Conservation (phyloP, 2,888 invertebrate genomes). For the Eumacrocentrus americanus region DNA sequence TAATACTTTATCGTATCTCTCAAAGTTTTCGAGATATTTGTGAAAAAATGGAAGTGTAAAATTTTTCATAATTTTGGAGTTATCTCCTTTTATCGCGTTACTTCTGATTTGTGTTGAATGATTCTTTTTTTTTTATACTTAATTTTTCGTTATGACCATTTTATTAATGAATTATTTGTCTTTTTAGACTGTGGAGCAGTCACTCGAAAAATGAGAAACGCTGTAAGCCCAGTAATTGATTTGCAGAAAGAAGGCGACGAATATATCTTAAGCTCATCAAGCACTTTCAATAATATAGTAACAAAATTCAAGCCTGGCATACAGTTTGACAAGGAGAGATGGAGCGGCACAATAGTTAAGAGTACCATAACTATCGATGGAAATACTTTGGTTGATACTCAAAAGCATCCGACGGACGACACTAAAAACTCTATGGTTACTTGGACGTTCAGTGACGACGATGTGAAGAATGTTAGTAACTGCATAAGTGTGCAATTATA, state of each 20-base stretch:
- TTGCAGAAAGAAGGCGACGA: slow-evolving; percentile 77
- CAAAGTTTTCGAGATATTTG: too few species aligned
- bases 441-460: slow-evolving; percentile 76
- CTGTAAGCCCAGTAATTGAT: slow-evolving; percentile 84
- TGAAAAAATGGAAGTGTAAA: too few species aligned
- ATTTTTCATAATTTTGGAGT: too few species aligned
- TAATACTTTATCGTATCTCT: too few species aligned
- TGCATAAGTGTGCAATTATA: neutral
- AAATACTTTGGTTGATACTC: slow-evolving; percentile 80
- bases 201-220: slow-evolving; percentile 85
- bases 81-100: too few species aligned
- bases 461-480: slow-evolving; percentile 75
- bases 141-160: too few species aligned
- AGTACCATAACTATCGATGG: slow-evolving; percentile 79
- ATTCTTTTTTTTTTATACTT: too few species aligned
- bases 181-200: slow-evolving; percentile 83
- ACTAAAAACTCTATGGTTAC: slow-evolving; percentile 74
- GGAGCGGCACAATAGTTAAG: slow-evolving; percentile 87
- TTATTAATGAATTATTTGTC: too few species aligned
- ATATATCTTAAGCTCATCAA: slow-evolving; percentile 79
- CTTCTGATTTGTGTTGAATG: too few species aligned
- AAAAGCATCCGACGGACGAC: too few species aligned
- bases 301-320: slow-evolving; percentile 84
- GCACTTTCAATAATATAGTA: slow-evolving; percentile 87
- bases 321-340: slow-evolving; percentile 89